A percentile compares a stretch with the other conserved stretches of the same genome.
Conservation (phyloP, 2,797 vertebrate species). For the Limosa lapponica region DNA sequence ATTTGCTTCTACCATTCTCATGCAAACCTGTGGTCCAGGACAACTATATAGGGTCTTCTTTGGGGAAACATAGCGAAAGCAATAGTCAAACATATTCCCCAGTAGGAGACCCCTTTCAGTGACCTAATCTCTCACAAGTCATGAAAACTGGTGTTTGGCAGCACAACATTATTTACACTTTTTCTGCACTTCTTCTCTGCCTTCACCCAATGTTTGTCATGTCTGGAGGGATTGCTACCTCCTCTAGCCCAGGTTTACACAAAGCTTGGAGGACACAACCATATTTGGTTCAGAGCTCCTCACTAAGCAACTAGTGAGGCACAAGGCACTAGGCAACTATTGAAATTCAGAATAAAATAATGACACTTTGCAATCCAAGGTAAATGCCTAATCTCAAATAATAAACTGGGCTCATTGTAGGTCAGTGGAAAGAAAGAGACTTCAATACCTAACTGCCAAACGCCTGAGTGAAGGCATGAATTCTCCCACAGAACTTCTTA, state of each 20-base stretch:
- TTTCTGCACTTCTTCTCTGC: background rate
- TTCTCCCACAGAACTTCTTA: conserved; percentile 20
- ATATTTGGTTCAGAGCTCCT: background rate
- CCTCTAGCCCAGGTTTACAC: background rate
- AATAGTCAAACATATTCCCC: background rate
- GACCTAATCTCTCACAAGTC: background rate
- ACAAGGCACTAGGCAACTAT: background rate
- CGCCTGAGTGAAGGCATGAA: background rate
- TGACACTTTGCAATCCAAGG: background rate
- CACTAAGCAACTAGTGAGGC: too few species aligned
- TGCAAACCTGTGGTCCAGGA: background rate
- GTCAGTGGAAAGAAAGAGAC: background rate
- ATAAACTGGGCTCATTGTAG: background rate
- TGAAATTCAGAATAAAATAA: background rate
- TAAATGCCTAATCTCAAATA: background rate
- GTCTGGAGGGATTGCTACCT: background rate
- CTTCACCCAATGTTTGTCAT: background rate
- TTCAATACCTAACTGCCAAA: conserved; percentile 14
- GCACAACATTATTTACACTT: background rate
- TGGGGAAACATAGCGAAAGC: background rate
- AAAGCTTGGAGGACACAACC: background rate
- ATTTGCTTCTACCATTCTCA: background rate
- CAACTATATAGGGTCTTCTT: background rate
- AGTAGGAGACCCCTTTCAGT: background rate
- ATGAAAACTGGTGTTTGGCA: background rate